phyloP scores from a whole-genome alignment of 2,888 invertebrate species.

The Diarsia dahlii region DNA sequence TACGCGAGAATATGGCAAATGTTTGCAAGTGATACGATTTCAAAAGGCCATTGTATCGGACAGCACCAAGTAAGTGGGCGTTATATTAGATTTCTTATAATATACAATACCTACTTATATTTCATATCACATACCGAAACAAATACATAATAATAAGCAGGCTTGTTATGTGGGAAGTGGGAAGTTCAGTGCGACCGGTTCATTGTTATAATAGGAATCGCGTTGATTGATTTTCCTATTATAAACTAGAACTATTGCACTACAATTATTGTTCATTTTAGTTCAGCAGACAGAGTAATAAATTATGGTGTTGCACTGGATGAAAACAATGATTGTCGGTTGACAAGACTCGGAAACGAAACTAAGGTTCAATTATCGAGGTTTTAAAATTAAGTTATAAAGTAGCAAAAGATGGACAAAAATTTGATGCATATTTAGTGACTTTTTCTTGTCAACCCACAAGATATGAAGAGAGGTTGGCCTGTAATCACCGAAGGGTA shows the following conservation, averaged over 20 bases:
- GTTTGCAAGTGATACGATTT: neutral
- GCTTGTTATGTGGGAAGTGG: neutral
- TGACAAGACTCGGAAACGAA: neutral
- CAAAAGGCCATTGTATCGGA: constrained; percentile 15
- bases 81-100: neutral
- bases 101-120: neutral
- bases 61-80: constrained; percentile 24
- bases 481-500: no score
- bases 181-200: neutral
- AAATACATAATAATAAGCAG: neutral
- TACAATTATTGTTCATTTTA: neutral
- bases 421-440: no score
- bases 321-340: neutral
- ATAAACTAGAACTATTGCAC: neutral
- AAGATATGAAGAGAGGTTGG: no score
- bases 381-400: neutral
- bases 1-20: neutral
- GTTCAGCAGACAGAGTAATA: neutral
- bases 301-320: neutral
- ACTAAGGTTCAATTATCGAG: neutral
- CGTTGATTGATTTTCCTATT: no score
- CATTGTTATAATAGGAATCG: neutral
- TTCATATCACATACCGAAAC: neutral
- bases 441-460: no score
- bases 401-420: no score